phyloP scores from a whole-genome alignment of 1,140 invertebrate species.

The Brachystomella parvula region DNA sequence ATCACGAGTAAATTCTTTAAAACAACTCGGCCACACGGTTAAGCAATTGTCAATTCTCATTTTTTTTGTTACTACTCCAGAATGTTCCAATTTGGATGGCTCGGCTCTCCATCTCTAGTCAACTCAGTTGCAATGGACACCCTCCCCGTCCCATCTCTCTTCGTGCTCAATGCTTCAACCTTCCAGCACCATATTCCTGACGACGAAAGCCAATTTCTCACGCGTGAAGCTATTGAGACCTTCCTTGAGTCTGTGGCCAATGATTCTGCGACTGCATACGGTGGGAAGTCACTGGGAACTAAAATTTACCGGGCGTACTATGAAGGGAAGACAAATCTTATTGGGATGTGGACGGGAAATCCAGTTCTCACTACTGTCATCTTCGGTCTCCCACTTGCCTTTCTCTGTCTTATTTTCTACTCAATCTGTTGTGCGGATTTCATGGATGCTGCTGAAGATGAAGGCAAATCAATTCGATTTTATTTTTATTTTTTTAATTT shows the following conservation, averaged over 20 bases:
- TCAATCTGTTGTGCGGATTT: slow-evolving; percentile 90
- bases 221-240: slow-evolving; percentile 61
- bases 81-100: slow-evolving; percentile 83
- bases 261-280: slow-evolving; percentile 51
- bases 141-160: slow-evolving; percentile 70
- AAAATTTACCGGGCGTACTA: slow-evolving; percentile 66
- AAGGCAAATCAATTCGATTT: slow-evolving; percentile 42
- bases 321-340: slow-evolving; percentile 61
- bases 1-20: slow-evolving; percentile 55
- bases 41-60: not conserved
- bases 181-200: slow-evolving; percentile 83
- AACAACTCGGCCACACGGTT: not conserved
- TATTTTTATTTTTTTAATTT: not conserved
- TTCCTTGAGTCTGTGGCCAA: slow-evolving; percentile 41
- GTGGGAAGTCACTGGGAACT: slow-evolving; percentile 66
- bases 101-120: slow-evolving; percentile 69
- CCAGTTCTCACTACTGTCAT: slow-evolving; percentile 50
- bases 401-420: slow-evolving; percentile 87
- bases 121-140: slow-evolving; percentile 83
- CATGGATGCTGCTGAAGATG: slow-evolving; percentile 81
- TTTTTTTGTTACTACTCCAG: not conserved
- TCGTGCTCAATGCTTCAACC: slow-evolving; percentile 82
- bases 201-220: slow-evolving; percentile 69
- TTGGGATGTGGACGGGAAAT: slow-evolving; percentile 67
- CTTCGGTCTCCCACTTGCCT: slow-evolving; percentile 68